Evolutionary conservation across 2,113 vertebrate species (phyloP).

Genomic region (Oncorhynchus tshawytscha): DNA sequence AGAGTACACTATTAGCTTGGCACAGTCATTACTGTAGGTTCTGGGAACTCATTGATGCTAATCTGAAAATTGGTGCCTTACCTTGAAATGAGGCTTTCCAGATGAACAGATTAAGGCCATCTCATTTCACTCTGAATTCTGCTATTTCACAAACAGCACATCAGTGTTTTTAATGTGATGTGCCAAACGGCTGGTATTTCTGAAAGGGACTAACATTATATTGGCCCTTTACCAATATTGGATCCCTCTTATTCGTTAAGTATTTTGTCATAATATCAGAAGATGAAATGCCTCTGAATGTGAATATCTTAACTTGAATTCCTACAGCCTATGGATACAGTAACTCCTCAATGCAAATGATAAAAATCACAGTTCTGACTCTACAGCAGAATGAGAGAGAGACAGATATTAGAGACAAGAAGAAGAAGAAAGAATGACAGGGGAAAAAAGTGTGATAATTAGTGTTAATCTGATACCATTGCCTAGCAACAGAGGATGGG

Average conservation of each 20-base stretch:
- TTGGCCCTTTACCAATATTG: constrained; percentile 1
- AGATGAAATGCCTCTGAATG: constrained; percentile 24
- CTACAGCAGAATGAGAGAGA: neutral
- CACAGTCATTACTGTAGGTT: neutral
- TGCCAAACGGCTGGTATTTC: neutral
- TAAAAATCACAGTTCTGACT: constrained; percentile 29
- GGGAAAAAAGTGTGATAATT: constrained; percentile 50
- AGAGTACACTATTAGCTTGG: neutral
- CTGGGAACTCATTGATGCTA: neutral
- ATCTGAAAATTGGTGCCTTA: neutral
- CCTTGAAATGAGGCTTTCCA: constrained; percentile 1
- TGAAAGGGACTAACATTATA: neutral
- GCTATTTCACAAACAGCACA: neutral
- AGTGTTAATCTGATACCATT: constrained; percentile 63
- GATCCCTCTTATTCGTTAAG: constrained; percentile 14
- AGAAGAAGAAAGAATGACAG: constrained; percentile 5
- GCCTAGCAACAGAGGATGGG: constrained; percentile 58
- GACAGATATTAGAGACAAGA: constrained; percentile 2
- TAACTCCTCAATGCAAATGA: constrained; percentile 10
- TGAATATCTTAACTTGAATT: constrained; percentile 28
- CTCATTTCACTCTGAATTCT: neutral
- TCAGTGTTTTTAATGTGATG: neutral
- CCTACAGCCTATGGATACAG: neutral
- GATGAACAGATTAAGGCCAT: neutral
- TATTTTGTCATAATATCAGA: constrained; percentile 7